Percentiles rank a stretch among this genome's conserved stretches.
phyloP scores from a whole-genome alignment of 64 coral and sea anemone species.

The Montipora capricornis region DNA sequence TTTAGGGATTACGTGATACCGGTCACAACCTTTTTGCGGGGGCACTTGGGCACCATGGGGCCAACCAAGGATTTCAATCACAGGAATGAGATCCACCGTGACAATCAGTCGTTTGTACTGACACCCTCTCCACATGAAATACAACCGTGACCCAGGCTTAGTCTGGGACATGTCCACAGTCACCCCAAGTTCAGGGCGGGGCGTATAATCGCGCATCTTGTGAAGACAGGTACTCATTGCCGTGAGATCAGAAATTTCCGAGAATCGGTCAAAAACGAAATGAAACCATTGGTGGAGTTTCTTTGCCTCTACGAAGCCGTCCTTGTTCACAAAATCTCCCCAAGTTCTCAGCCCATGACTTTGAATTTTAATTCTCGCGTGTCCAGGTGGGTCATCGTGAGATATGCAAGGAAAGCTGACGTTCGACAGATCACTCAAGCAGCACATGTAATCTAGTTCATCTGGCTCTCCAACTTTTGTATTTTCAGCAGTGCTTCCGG shows the following conservation, averaged over 20 bases:
- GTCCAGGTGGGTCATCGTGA: conserved; percentile 29
- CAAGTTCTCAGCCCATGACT: background rate
- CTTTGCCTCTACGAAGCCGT: conserved; percentile 59
- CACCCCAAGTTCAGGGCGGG: conserved; percentile 12
- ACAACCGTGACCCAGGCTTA: conserved; percentile 67
- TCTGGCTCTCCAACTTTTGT: conserved; percentile 68
- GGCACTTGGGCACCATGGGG: conserved; percentile 12
- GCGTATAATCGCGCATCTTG: conserved; percentile 59
- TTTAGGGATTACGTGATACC: conserved; percentile 65
- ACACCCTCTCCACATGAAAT: conserved; percentile 69
- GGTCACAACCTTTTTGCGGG: background rate
- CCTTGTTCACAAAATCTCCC: conserved; percentile 45
- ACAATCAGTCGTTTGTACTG: conserved; percentile 57
- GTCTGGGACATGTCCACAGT: conserved; percentile 71
- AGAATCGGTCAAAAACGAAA: conserved; percentile 63
- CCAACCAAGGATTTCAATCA: conserved; percentile 63
- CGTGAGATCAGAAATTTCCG: conserved; percentile 58
- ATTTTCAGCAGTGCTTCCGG: conserved; percentile 69
- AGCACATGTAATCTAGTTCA: conserved; percentile 67
- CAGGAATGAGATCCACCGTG: conserved; percentile 61
- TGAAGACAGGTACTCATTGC: conserved; percentile 56
- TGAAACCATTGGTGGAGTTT: conserved; percentile 54
- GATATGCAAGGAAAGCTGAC: conserved; percentile 9
- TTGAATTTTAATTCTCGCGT: conserved; percentile 40
- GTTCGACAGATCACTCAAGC: conserved; percentile 46